Evolutionary conservation across 2,113 vertebrate genomes (phyloP).

Genomic region (Carettochelys insculpta): DNA sequence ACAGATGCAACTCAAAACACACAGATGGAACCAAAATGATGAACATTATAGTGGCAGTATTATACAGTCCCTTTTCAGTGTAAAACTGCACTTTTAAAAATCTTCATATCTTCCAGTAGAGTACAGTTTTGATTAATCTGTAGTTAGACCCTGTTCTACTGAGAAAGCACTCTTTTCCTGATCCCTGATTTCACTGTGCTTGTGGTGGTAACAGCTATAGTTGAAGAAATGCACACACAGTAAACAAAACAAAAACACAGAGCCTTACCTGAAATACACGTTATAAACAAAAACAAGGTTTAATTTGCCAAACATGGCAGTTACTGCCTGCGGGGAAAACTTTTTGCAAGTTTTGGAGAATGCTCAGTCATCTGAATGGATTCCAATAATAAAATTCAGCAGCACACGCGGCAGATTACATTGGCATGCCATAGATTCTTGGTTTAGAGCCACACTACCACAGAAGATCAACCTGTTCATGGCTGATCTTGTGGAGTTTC

Average conservation of each 20-base stretch:
- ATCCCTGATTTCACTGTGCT: neutral
- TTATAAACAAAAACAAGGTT: neutral
- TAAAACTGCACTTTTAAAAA: neutral
- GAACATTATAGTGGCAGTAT: neutral
- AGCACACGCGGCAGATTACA: neutral
- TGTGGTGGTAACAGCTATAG: neutral
- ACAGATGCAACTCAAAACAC: neutral
- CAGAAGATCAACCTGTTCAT: too few species aligned
- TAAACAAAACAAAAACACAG: neutral
- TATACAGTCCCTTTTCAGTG: neutral
- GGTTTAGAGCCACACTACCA: too few species aligned
- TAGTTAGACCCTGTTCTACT: neutral
- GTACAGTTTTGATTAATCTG: neutral
- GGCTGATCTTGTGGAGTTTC: too few species aligned
- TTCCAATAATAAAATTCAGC: neutral
- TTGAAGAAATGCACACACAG: neutral
- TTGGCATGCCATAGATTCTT: neutral
- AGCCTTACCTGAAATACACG: neutral
- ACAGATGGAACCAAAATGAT: neutral
- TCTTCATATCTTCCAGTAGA: neutral
- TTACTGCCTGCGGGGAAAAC: neutral
- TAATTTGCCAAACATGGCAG: neutral
- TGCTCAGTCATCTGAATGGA: neutral
- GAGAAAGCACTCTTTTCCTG: neutral
- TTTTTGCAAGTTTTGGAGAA: neutral